Evolutionary conservation across 1,140 invertebrate genomes (phyloP), one percentile per base, ranked within the genome.

Genomic region (Sitobion miscanthi): DNA sequence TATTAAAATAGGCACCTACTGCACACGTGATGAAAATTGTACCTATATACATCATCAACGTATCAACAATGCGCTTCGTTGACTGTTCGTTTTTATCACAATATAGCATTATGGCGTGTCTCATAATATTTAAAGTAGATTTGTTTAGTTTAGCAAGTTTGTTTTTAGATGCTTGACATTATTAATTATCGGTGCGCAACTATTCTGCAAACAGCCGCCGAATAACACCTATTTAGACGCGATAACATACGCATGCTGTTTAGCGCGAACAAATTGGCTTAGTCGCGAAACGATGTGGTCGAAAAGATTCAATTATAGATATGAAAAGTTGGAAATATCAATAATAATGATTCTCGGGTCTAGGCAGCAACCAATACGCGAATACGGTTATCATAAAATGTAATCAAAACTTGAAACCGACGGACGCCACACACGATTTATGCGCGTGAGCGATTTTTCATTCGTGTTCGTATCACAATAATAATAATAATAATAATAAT

Each of bases 251-350:
- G 30, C 14, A 20, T 49, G 45, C 6, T 45, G 30, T 49, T n/a
- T 87, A 17, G 38, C 23, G 23, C 7, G 6, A 49, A 35, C 17
- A 88, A 88, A 88, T 23, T 35, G 86, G 86, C 5, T 88, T 20
- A 88, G 30, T 35, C 17, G 25, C 47, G 47, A 35, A 88, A 52
- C 47, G 14, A 49, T 52, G 86, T 88, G 47, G 47, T 52, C 52
- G 88, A 30, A 90, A 54, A 90, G 52, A 90, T 90, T 90, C 88
- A 62, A 90, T 90, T 90, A 90, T 62, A 90, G 88, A 90, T 90
- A 90, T 42, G 21, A 57, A 90, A 90, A 90, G 88, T 90, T 90
- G 9, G 8, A 89, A 54, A 42, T 89, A 89, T 89, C 23, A 54
- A 30, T 35, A 54, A 38, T 89, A 57, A 57, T 89, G 57, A 57